These are phyloP conservation scores for Brachypterus glaber DNA, from an alignment of 2,888 invertebrate species.

Conservation along the genomic window DNA sequence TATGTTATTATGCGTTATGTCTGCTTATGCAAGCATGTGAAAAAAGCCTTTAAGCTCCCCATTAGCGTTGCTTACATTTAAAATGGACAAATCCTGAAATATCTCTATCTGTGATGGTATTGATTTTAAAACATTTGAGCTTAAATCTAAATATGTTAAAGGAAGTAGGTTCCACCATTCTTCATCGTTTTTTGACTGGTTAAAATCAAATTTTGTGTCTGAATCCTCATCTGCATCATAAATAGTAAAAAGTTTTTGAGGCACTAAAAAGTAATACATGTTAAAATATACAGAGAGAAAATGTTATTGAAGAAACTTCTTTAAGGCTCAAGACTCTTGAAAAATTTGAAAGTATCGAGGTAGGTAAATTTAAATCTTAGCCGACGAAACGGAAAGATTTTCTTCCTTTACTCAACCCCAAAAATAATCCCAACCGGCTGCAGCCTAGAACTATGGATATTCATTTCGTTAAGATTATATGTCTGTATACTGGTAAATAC, in stretches of 20 bases:
- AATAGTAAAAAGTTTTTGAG: constrained; percentile 63
- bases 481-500: no score
- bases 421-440: no score
- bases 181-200: constrained; percentile 44
- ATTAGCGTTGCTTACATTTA: constrained; percentile 67
- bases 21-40: no score
- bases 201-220: constrained; percentile 50
- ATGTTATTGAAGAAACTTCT: no score
- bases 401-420: no score
- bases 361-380: no score
- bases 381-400: not conserved
- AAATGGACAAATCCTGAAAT: constrained; percentile 55
- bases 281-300: not conserved
- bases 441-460: no score
- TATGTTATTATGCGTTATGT: no score
- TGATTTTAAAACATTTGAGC: constrained; percentile 58
- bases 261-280: constrained; percentile 45
- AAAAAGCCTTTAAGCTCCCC: no score
- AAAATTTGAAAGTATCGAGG: not conserved
- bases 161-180: constrained; percentile 79
- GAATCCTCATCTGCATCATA: constrained; percentile 57
- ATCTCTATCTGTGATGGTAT: constrained; percentile 57
- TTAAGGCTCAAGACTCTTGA: no score
- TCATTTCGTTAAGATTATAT: no score
- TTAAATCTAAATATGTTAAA: constrained; percentile 66